These are phyloP conservation scores for Gadopsis bispinosus DNA, from an alignment of 2,797 vertebrate species.

Conservation along the genomic window DNA sequence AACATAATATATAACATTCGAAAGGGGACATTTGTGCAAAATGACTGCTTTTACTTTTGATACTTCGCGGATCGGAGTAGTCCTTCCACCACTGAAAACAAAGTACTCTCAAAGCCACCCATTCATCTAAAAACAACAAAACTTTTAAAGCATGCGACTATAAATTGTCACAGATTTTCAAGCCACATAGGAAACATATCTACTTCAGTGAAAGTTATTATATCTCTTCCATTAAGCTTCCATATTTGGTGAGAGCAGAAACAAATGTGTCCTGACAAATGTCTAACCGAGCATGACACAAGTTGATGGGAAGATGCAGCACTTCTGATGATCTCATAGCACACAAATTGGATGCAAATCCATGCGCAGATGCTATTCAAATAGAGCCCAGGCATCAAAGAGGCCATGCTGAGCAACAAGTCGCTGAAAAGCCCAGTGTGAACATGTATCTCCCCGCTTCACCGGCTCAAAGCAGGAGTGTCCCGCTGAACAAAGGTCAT, in stretches of 20 bases:
- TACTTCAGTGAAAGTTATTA: background rate
- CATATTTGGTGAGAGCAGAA: constrained; percentile 20
- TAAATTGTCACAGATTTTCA: background rate
- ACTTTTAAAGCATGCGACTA: background rate
- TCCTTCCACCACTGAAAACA: background rate
- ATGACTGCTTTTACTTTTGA: background rate
- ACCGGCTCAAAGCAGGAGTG: constrained; percentile 22
- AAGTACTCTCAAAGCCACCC: background rate
- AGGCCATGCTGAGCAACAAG: constrained; percentile 39
- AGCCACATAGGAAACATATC: background rate
- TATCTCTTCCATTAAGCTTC: background rate
- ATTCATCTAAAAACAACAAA: background rate
- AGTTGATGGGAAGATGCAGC: constrained; percentile 25
- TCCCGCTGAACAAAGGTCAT: constrained; percentile 36
- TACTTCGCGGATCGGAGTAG: background rate
- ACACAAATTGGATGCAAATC: constrained; percentile 79
- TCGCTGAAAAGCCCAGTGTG: constrained; percentile 22
- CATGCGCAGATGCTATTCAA: constrained; percentile 59
- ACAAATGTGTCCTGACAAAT: constrained; percentile 9
- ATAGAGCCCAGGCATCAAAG: constrained; percentile 46
- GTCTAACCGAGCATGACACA: constrained; percentile 7
- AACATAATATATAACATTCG: background rate
- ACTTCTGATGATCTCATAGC: constrained; percentile 37
- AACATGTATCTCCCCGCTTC: constrained; percentile 18
- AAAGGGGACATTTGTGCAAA: background rate